Percentiles rank a stretch among this genome's conserved stretches.
These are phyloP conservation scores for Dendrolimus houi DNA, from an alignment of 2,888 invertebrate species.

Conservation along the genomic window DNA sequence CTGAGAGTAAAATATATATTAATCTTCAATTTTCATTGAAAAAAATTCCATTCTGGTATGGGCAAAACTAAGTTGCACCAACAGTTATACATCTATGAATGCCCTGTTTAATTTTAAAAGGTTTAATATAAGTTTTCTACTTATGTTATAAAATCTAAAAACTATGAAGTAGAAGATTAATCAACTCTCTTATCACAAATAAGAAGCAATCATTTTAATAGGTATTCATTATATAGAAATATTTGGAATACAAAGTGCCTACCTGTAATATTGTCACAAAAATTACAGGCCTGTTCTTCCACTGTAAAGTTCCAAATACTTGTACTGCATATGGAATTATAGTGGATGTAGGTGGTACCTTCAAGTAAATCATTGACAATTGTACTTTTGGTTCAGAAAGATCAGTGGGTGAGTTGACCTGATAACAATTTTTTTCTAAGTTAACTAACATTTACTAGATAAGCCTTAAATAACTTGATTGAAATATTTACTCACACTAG, in stretches of 20 bases:
- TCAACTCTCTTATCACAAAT: too few species aligned
- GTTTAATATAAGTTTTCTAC: too few species aligned
- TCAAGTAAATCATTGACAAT: constrained; percentile 40
- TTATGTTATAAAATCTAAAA: too few species aligned
- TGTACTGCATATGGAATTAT: constrained; percentile 49
- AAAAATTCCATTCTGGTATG: too few species aligned
- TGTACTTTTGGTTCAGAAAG: constrained; percentile 21
- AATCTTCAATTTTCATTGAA: too few species aligned
- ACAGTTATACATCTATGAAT: too few species aligned
- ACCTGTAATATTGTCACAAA: constrained; percentile 51
- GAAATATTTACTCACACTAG: constrained; percentile 33
- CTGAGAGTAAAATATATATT: too few species aligned
- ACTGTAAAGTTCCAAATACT: constrained; percentile 50
- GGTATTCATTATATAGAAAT: background rate
- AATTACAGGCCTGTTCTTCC: constrained; percentile 47
- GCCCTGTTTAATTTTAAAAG: too few species aligned
- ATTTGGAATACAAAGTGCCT: background rate
- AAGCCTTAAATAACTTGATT: background rate
- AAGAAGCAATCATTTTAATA: background rate
- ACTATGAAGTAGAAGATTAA: too few species aligned
- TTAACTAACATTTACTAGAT: background rate
- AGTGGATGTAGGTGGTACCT: constrained; percentile 25
- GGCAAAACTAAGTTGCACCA: too few species aligned
- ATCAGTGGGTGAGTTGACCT: constrained; percentile 28
- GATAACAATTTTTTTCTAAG: constrained; percentile 10